These are phyloP conservation scores for Pelagia noctiluca DNA, from an alignment of 30 jellyfish, hydroid and myxozoan genomes.

Conservation along the genomic window DNA sequence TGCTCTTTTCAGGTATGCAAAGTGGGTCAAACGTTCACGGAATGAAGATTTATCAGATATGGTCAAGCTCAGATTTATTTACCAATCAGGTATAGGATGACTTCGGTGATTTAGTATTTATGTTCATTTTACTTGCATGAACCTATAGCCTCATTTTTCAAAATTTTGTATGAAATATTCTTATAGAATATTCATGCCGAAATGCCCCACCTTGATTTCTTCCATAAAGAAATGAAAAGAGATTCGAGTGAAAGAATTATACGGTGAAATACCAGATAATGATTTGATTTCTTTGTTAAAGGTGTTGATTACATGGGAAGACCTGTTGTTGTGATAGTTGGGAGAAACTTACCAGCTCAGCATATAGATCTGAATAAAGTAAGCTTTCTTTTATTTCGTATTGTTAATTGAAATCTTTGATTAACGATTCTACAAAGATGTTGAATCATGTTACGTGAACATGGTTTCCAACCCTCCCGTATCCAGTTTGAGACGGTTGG, in stretches of 20 bases:
- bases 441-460: too few relatives aligned
- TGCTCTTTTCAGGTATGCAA: slow-evolving; percentile 82
- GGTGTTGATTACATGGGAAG: slow-evolving; percentile 97
- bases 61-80: slow-evolving; percentile 83
- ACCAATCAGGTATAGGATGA: slow-evolving; percentile 97
- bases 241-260: too few relatives aligned
- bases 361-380: slow-evolving; percentile 94
- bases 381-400: not conserved
- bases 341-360: slow-evolving; percentile 89
- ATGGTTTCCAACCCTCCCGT: too few relatives aligned
- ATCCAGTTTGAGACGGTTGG: too few relatives aligned
- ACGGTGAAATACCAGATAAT: too few relatives aligned
- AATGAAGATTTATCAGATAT: slow-evolving; percentile 96
- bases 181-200: too few relatives aligned
- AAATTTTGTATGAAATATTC: not conserved
- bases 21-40: slow-evolving; percentile 97
- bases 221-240: too few relatives aligned
- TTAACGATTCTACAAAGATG: too few relatives aligned
- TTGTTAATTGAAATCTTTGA: not conserved
- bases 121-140: too few relatives aligned
- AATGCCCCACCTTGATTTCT: too few relatives aligned
- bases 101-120: too few relatives aligned
- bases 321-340: slow-evolving; percentile 95
- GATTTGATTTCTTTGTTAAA: slow-evolving; percentile 23
- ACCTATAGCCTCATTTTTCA: not conserved